Conservation (phyloP, 37 sponge, comb jelly and placozoan genomes). For the Halichondria panicea region DNA sequence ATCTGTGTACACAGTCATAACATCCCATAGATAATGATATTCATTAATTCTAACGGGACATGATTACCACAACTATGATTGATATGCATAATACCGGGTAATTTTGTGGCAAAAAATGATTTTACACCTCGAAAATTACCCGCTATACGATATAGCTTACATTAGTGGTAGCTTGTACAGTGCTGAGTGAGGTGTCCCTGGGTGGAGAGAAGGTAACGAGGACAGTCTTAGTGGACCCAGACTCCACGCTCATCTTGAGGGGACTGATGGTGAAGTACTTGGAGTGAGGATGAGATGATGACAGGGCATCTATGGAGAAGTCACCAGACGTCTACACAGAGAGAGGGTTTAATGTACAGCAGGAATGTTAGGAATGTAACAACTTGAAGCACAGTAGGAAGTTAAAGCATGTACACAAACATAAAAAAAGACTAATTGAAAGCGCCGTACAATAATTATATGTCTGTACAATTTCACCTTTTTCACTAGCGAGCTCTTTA, state of each 20-base stretch:
- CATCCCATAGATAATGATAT: no score
- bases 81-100: no score
- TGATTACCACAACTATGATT: no score
- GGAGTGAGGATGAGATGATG: constrained; percentile 14
- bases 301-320: constrained; percentile 66
- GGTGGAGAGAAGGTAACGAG: constrained; percentile 60
- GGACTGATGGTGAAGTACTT: constrained; percentile 72
- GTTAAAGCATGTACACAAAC: no score
- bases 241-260: constrained; percentile 75
- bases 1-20: neutral
- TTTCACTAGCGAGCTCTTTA: constrained; percentile 32
- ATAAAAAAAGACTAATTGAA: no score
- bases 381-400: no score
- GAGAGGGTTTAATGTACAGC: neutral
- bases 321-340: constrained; percentile 63
- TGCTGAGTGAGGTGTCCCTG: constrained; percentile 3
- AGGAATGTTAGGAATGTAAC: no score
- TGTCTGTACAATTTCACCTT: constrained; percentile 3
- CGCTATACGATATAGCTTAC: constrained; percentile 29
- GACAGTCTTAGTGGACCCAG: constrained; percentile 42
- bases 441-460: no score
- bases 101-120: neutral
- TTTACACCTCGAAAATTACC: neutral
- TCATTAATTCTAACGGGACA: no score
- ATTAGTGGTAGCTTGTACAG: constrained; percentile 36